Evolutionary conservation across 23 tunicate species (phyloP), one percentile per base, ranked within the genome.

Genomic region (Aplidium turbinatum): DNA sequence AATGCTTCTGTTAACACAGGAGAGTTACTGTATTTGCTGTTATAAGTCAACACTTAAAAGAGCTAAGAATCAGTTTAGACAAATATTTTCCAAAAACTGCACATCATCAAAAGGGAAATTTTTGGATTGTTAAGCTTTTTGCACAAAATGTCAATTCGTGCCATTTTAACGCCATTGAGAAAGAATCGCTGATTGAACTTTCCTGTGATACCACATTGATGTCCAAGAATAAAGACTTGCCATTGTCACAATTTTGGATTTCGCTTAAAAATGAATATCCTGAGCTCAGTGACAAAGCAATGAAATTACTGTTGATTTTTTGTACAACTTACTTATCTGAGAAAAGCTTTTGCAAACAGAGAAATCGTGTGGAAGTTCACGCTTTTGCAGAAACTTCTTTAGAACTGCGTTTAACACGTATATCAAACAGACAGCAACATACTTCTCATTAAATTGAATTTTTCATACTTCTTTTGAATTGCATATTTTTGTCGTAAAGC

Each of bases 51-150:
- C 83, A 50, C 74, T 47, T 65, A 48, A 33, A 47, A 68, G 72
- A 61, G 31, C 33, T 67, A 67, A 27, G 42, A 26, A 62, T 61
- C 72, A 76, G 66, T 79, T 79, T 79, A 52, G 85, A 33, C 52
- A 73, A 79, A 79, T 79, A 79, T 68, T 79, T 68, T 67, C 85
- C 85, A 68, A 22, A 68, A 68, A 79, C 31, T 68, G 85, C 85
- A 68, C 77, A 79, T 79, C 76, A 76, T 68, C 85, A 68, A 50
- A 67, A 79, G 67, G 85, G 68, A 52, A 79, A 68, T 39, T 68
- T 79, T 68, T 47, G 85, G 74, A 35, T 73, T 61, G 66, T 55
- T 73, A 5, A 42, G 47, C 31, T 33, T 42, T 70, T 70, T 70
- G 60, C 76, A 70, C 47, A 45, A 20, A 70, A 76, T 60, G 60